Conservation (phyloP, 2,888 invertebrate genomes). For the Odontocolon sp. region DNA sequence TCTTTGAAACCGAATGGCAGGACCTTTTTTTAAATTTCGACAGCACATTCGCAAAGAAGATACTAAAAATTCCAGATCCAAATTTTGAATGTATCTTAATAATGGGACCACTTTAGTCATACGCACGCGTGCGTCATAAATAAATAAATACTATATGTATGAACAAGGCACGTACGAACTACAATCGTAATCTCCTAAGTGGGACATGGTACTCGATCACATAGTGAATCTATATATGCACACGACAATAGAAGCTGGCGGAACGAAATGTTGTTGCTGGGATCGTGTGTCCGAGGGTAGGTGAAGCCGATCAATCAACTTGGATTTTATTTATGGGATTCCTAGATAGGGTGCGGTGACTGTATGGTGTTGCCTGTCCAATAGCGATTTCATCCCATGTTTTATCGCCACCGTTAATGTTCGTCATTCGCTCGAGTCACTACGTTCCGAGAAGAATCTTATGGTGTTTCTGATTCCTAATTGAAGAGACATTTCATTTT, state of each 20-base stretch:
- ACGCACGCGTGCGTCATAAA: not conserved
- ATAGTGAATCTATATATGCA: not conserved
- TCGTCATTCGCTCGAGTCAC: constrained; percentile 10
- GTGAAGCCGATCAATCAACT: constrained; percentile 58
- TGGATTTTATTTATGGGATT: constrained; percentile 63
- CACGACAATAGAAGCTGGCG: constrained; percentile 62
- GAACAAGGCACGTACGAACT: not conserved
- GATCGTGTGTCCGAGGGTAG: constrained; percentile 61
- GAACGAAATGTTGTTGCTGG: constrained; percentile 65
- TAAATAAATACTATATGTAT: not conserved
- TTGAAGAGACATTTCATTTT: not conserved
- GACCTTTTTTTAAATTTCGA: too few relatives aligned
- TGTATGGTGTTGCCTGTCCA: constrained; percentile 18
- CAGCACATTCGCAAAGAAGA: too few relatives aligned
- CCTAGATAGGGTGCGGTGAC: constrained; percentile 65
- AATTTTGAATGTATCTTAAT: not conserved
- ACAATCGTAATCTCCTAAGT: constrained; percentile 46
- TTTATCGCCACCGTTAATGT: not conserved
- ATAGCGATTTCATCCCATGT: not conserved
- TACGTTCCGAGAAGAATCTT: not conserved
- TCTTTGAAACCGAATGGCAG: too few relatives aligned
- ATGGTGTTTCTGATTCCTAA: not conserved
- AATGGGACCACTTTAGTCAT: too few relatives aligned
- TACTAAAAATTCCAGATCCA: too few relatives aligned
- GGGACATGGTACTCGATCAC: constrained; percentile 55